phyloP scores from a whole-genome alignment of 2,113 vertebrate species.

The Plotosus lineatus region DNA sequence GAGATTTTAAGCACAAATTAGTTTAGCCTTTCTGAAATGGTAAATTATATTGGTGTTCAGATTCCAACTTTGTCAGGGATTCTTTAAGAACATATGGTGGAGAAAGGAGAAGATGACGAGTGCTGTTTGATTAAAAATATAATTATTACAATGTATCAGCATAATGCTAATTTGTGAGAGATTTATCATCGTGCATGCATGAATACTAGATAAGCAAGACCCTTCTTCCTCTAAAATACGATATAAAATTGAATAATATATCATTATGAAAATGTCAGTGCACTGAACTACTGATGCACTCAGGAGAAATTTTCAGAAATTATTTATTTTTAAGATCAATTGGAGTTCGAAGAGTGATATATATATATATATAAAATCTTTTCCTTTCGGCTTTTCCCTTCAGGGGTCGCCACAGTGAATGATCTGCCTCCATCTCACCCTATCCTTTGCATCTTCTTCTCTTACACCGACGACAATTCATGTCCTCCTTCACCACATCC shows the following conservation, averaged over 20 bases:
- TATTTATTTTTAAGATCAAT: slow-evolving; percentile 8
- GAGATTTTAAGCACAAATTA: slow-evolving; percentile 9
- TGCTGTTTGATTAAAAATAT: slow-evolving; percentile 8
- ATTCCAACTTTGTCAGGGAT: background rate
- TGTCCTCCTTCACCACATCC: too few species aligned
- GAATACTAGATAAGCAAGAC: slow-evolving; percentile 3
- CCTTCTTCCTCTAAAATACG: slow-evolving; percentile 1
- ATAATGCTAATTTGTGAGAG: slow-evolving; percentile 29
- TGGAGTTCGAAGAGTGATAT: background rate
- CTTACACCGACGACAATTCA: too few species aligned
- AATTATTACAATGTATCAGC: slow-evolving; percentile 10
- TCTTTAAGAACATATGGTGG: background rate
- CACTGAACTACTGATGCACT: slow-evolving; percentile 28
- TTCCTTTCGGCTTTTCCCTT: too few species aligned
- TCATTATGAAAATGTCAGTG: slow-evolving; percentile 37
- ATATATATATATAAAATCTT: too few species aligned
- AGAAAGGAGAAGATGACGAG: background rate
- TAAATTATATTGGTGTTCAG: background rate
- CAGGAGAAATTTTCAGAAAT: background rate
- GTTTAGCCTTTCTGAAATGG: background rate
- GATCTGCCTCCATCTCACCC: too few species aligned
- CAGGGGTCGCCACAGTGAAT: too few species aligned
- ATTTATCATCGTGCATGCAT: slow-evolving; percentile 28
- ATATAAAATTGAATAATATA: slow-evolving; percentile 32
- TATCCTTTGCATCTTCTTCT: too few species aligned